These are phyloP conservation scores for Bombus affinis DNA, from an alignment of 1,140 invertebrate genomes.

Conservation along the genomic window DNA sequence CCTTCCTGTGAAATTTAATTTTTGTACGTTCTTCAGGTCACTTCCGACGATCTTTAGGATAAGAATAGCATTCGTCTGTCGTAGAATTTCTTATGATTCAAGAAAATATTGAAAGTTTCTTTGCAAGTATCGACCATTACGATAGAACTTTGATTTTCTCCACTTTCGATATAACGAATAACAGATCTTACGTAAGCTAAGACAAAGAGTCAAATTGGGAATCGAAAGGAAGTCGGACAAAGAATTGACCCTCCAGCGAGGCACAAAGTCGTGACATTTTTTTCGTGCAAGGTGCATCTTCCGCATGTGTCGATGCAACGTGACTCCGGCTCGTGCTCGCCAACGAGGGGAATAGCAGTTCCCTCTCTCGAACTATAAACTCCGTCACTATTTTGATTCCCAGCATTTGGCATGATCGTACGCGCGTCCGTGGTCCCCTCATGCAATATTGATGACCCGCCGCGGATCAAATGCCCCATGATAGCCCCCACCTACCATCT, in stretches of 20 bases:
- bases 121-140: too few species aligned
- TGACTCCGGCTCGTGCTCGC: neutral
- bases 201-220: too few species aligned
- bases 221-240: neutral
- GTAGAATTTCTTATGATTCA: too few species aligned
- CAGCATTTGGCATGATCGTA: conserved; percentile 77
- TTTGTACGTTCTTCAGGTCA: too few species aligned
- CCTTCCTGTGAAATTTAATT: too few species aligned
- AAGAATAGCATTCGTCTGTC: too few species aligned
- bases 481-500: conserved; percentile 73
- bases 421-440: conserved; percentile 76
- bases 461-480: conserved; percentile 80
- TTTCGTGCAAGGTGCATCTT: neutral
- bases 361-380: conserved; percentile 65
- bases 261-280: neutral
- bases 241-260: neutral
- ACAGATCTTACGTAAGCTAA: too few species aligned
- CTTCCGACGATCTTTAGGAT: too few species aligned
- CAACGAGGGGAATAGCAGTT: conserved; percentile 7
- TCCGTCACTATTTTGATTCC: conserved; percentile 77
- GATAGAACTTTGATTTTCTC: too few species aligned
- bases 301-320: neutral
- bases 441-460: conserved; percentile 83
- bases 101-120: too few species aligned
- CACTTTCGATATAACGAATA: too few species aligned